Evolutionary conservation across 2,888 invertebrate genomes (phyloP).

Genomic region (Apodemia zela): DNA sequence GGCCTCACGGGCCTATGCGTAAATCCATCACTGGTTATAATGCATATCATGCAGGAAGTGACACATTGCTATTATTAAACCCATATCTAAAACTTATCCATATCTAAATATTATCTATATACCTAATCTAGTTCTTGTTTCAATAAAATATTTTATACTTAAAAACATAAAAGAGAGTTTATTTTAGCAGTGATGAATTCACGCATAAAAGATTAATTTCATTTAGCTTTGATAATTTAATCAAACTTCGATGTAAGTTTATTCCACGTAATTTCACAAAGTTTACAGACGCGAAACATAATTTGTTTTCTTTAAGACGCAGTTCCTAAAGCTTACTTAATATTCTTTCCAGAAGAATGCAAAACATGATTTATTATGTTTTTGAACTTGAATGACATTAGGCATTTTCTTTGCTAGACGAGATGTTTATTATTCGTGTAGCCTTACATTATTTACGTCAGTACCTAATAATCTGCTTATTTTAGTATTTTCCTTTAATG

Average conservation of each 20-base stretch:
- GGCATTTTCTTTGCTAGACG: not conserved
- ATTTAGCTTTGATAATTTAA: not conserved
- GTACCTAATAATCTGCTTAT: not conserved
- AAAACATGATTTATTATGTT: not conserved
- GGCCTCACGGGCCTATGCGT: too few species aligned
- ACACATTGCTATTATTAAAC: too few species aligned
- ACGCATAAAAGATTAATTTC: not conserved
- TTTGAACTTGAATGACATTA: not conserved
- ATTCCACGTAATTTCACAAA: not conserved
- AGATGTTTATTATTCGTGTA: too few species aligned
- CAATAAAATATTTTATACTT: not conserved
- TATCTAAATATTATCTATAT: too few species aligned
- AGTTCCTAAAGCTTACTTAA: not conserved
- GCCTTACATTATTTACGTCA: not conserved
- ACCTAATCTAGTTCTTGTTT: too few species aligned
- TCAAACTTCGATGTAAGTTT: not conserved
- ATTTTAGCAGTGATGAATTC: not conserved
- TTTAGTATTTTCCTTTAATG: not conserved
- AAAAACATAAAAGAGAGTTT: not conserved
- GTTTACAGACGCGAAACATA: not conserved
- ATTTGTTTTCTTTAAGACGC: slow-evolving; percentile 2
- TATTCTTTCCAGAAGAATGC: not conserved
- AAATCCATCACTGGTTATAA: too few species aligned
- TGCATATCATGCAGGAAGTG: too few species aligned
- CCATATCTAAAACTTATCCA: too few species aligned